These are phyloP conservation scores for Lasiurus borealis DNA, from an alignment of 2,113 vertebrate species.

Conservation along the genomic window DNA sequence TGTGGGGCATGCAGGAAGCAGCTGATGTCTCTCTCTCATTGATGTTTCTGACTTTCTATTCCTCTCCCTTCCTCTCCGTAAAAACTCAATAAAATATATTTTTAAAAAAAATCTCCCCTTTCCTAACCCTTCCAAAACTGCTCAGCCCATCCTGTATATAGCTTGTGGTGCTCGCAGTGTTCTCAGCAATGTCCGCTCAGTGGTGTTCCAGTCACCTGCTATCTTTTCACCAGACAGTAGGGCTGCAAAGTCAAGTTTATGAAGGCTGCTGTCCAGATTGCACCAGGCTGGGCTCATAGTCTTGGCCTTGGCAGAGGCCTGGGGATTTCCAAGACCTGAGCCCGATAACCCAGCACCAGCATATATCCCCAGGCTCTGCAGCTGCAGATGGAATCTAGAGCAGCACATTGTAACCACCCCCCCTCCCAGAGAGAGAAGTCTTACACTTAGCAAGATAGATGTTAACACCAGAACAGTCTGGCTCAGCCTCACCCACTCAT, in stretches of 20 bases:
- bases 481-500: not conserved
- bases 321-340: not conserved
- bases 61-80: too few relatives aligned
- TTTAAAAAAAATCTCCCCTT: too few relatives aligned
- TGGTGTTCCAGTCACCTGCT: not conserved
- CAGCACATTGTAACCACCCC: not conserved
- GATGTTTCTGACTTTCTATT: too few relatives aligned
- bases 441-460: not conserved
- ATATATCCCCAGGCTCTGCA: not conserved
- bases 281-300: not conserved
- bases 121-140: not conserved
- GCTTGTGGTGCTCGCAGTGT: not conserved
- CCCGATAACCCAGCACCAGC: not conserved
- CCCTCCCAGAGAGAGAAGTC: not conserved
- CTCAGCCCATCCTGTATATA: not conserved
- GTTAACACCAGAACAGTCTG: not conserved
- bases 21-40: too few relatives aligned
- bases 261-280: not conserved
- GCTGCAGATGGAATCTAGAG: not conserved
- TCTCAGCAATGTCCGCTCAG: not conserved
- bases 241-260: not conserved
- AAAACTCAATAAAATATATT: too few relatives aligned
- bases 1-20: too few relatives aligned
- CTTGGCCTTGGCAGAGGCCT: not conserved
- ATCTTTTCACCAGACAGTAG: not conserved